Percentiles rank a stretch among this genome's conserved stretches.
phyloP scores from a whole-genome alignment of 2,113 vertebrate genomes.

The Corythoichthys haematopterus region DNA sequence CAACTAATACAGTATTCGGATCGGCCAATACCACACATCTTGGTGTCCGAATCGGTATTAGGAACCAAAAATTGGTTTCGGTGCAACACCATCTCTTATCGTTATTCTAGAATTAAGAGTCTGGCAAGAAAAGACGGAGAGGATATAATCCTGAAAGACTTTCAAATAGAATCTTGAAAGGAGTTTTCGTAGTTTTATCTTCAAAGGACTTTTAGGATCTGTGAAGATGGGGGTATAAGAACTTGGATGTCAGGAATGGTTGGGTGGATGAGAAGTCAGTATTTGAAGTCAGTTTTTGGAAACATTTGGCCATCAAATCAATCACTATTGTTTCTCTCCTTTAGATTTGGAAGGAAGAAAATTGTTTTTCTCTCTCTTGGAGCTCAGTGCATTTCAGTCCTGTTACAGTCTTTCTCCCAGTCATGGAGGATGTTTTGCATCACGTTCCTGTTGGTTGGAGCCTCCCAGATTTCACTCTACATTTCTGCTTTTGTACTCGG shows the following conservation, averaged over 20 bases:
- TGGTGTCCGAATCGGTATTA: no score
- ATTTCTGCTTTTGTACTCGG: slow-evolving; percentile 92
- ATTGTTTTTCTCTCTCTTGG: slow-evolving; percentile 83
- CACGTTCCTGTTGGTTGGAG: slow-evolving; percentile 84
- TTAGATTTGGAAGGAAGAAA: slow-evolving; percentile 89
- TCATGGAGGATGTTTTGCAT: slow-evolving; percentile 86
- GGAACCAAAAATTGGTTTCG: no score
- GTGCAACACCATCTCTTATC: no score
- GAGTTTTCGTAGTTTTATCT: no score
- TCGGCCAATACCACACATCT: no score
- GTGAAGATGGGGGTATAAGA: no score
- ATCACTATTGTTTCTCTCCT: not conserved
- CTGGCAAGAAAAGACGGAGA: not conserved
- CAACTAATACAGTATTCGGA: no score
- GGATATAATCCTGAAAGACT: no score
- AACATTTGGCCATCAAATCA: not conserved
- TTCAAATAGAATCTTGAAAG: no score
- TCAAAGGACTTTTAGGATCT: no score
- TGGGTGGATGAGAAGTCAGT: not conserved
- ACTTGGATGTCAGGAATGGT: not conserved
- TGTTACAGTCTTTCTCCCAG: slow-evolving; percentile 84
- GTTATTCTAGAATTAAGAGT: not conserved
- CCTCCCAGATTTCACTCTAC: slow-evolving; percentile 90
- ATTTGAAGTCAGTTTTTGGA: not conserved
- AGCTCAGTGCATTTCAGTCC: slow-evolving; percentile 80